Percentiles rank a stretch among this genome's conserved stretches.
These are phyloP conservation scores for Cossypha heuglini DNA, from an alignment of 2,797 vertebrate species.

Conservation along the genomic window DNA sequence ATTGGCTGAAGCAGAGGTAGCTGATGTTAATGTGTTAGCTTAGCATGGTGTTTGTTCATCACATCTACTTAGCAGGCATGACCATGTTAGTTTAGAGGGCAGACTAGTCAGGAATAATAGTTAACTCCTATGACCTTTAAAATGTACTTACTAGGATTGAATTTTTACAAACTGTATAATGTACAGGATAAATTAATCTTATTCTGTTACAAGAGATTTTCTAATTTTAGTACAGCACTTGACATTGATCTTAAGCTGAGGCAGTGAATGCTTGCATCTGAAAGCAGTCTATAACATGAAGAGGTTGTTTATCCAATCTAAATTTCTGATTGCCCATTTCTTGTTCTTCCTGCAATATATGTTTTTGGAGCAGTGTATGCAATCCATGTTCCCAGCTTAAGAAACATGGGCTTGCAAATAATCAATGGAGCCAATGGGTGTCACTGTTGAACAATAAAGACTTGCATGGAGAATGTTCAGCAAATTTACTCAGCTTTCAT, in stretches of 20 bases:
- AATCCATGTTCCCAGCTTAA: not conserved
- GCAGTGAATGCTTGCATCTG: not conserved
- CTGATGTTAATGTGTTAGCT: not conserved
- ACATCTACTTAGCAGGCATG: not conserved
- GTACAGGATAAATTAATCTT: not conserved
- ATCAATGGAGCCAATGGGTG: constrained; percentile 21
- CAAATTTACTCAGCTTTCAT: not conserved
- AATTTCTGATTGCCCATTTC: not conserved
- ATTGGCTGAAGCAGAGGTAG: not conserved
- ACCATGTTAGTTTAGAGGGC: not conserved
- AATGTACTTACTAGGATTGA: not conserved
- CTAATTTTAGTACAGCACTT: not conserved
- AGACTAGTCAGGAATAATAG: not conserved
- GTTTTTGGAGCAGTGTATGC: not conserved
- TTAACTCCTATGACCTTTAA: not conserved
- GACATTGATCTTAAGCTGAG: not conserved
- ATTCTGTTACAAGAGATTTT: not conserved
- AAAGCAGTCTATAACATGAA: not conserved
- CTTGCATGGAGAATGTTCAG: not conserved
- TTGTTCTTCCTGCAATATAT: not conserved
- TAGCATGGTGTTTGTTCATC: not conserved
- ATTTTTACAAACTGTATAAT: not conserved
- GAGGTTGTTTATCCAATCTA: not conserved
- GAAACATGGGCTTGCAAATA: not conserved
- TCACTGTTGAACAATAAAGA: constrained; percentile 23